A percentile compares a stretch with the other conserved stretches of the same genome.
Evolutionary conservation across 2,888 invertebrate species (phyloP).

Genomic region (Pterostichus niger): DNA sequence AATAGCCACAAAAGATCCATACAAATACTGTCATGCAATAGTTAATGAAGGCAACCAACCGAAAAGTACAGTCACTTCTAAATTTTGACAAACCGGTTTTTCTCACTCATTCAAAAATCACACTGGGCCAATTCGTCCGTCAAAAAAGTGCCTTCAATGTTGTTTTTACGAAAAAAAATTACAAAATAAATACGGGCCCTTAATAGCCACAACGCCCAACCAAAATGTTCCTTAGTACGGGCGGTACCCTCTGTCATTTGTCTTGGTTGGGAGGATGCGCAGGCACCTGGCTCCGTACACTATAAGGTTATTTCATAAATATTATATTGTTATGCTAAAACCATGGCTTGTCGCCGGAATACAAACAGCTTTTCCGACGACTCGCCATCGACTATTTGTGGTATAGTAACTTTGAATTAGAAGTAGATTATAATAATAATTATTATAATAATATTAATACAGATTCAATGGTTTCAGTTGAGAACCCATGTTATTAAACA

Average conservation of each 20-base stretch:
- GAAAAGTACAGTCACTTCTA: conserved; percentile 77
- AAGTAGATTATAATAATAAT: conserved; percentile 77
- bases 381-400: conserved; percentile 77
- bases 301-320: conserved; percentile 78
- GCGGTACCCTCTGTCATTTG: conserved; percentile 75
- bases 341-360: conserved; percentile 43
- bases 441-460: conserved; percentile 69
- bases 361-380: conserved; percentile 69
- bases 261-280: conserved; percentile 75
- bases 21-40: conserved; percentile 90
- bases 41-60: conserved; percentile 86
- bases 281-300: conserved; percentile 78
- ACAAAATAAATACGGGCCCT: conserved; percentile 88
- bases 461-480: conserved; percentile 78
- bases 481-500: conserved; percentile 75
- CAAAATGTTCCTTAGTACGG: conserved; percentile 77
- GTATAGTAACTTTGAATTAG: conserved; percentile 79
- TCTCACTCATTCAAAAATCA: conserved; percentile 82
- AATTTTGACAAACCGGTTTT: conserved; percentile 69
- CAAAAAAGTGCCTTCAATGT: conserved; percentile 97
- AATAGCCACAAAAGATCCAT: conserved; percentile 84
- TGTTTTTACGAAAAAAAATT: conserved; percentile 92
- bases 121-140: conserved; percentile 96
- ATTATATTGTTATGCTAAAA: conserved; percentile 78
- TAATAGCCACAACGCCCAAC: conserved; percentile 90